Evolutionary conservation across 2,888 invertebrate genomes (phyloP).

Genomic region (Apodemia zela): DNA sequence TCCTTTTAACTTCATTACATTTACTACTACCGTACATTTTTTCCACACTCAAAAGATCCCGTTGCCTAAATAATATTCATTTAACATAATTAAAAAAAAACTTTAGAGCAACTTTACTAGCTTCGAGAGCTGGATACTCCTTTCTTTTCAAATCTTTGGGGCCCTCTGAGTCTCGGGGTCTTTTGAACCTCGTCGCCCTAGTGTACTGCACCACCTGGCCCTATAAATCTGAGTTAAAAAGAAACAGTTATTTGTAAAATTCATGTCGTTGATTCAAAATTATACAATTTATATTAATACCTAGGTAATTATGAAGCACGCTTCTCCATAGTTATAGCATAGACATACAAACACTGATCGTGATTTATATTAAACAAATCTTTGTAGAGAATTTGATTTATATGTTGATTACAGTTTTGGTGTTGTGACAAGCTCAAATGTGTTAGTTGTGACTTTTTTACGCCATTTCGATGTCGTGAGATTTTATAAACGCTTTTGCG

Average conservation of each 20-base stretch:
- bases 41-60: too few relatives aligned
- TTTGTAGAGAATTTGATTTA: slow-evolving; percentile 18
- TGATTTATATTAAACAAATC: slow-evolving; percentile 26
- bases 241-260: background rate
- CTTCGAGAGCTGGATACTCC: too few relatives aligned
- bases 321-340: slow-evolving; percentile 14
- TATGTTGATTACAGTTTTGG: slow-evolving; percentile 37
- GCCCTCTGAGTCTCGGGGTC: too few relatives aligned
- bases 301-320: slow-evolving; percentile 14
- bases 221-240: too few relatives aligned
- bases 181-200: too few relatives aligned
- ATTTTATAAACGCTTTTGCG: slow-evolving; percentile 76
- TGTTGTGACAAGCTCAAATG: slow-evolving; percentile 45
- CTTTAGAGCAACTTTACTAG: too few relatives aligned
- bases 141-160: too few relatives aligned
- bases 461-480: slow-evolving; percentile 66
- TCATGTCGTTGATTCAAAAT: slow-evolving; percentile 12
- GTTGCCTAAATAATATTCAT: too few relatives aligned
- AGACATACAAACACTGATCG: slow-evolving; percentile 21
- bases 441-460: slow-evolving; percentile 59
- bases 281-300: background rate
- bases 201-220: too few relatives aligned
- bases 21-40: too few relatives aligned
- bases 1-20: too few relatives aligned
- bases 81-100: too few relatives aligned